Base-by-base conservation (phyloP, 2,113 vertebrate species). In the Ptilorrhoa leucosticta region DNA sequence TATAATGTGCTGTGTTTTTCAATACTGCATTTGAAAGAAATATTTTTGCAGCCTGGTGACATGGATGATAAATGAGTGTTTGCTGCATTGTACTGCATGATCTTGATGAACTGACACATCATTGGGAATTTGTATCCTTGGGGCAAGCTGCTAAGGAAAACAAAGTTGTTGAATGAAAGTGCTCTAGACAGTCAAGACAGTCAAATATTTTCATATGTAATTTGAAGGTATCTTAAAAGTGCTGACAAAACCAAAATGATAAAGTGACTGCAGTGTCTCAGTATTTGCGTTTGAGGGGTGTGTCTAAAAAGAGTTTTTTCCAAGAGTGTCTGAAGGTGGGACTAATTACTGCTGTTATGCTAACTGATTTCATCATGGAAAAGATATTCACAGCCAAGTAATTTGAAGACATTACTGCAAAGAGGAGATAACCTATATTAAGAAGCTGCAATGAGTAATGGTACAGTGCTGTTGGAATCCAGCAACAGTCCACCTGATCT, bases 311-410 rank as follows among this genome's bases (percentile, higher is more conserved):
- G 69, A 71, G 35, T 83, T 85, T 48, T 83, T 96, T 94, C 82
- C 71, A 83, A 66, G 44, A 78, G 64, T 45, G 76, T 90, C 85
- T 93, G 90, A 86, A 83, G 71, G 56, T 92, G 60, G 90, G 82
- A 81, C 56, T 93, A 83, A 96, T 95, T 90, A 88, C 33, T 51
- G 27, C 28, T 89, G 44, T 91, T 95, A 68, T 1, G 3, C 53
- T 70, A 63, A 66, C 65, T 83, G 92, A 80, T 92, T 92, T 88
- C 92, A 60, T 96, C 44, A 92, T 89, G 92, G 95, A 94, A 94
- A 95, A 89, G n/a, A 39, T 92, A 77, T 88, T 93, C 79, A 56
- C 68, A 86, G 87, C 85, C 88, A 90, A 88, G 79, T 73, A 39
- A 87, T 89, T 85, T 80, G 50, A 89, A 91, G 75, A 63, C 71